These are phyloP conservation scores for Nesidiocoris tenuis DNA, from an alignment of 2,888 invertebrate species.

Conservation along the genomic window DNA sequence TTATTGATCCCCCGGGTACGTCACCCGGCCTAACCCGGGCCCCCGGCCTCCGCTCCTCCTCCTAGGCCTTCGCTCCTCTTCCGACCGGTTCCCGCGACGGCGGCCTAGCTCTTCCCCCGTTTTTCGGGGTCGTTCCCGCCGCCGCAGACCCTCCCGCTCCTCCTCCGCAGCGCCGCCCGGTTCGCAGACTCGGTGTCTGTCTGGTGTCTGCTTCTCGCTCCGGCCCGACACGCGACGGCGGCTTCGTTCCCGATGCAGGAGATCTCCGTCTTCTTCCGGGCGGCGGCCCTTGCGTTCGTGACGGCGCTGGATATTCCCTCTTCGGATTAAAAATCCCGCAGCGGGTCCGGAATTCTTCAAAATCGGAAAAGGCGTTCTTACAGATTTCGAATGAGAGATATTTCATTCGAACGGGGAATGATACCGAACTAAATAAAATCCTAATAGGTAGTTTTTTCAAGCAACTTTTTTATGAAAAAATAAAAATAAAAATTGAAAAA, in stretches of 20 bases:
- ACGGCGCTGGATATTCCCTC: too few species aligned
- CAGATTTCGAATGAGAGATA: too few species aligned
- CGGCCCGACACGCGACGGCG: slow-evolving; percentile 7
- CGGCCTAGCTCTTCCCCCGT: neutral
- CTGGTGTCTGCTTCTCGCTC: slow-evolving; percentile 30
- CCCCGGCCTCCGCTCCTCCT: neutral
- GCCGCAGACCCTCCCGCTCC: neutral
- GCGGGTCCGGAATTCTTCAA: too few species aligned
- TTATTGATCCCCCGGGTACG: slow-evolving; percentile 30
- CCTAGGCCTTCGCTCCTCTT: neutral
- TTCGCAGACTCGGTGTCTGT: slow-evolving; percentile 29
- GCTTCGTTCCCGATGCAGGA: neutral
- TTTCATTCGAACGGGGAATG: too few species aligned
- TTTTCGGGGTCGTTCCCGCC: neutral
- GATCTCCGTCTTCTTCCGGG: too few species aligned
- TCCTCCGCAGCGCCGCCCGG: neutral
- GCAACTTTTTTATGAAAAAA: too few species aligned
- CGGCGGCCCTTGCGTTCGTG: too few species aligned
- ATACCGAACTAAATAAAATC: too few species aligned
- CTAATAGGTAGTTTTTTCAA: too few species aligned
- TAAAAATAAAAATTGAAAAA: too few species aligned
- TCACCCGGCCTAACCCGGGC: slow-evolving; percentile 21
- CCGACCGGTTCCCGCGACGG: neutral
- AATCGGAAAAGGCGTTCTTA: too few species aligned
- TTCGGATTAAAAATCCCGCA: too few species aligned